Conservation (phyloP, 2,888 invertebrate species). For the Chironomus tentans region DNA sequence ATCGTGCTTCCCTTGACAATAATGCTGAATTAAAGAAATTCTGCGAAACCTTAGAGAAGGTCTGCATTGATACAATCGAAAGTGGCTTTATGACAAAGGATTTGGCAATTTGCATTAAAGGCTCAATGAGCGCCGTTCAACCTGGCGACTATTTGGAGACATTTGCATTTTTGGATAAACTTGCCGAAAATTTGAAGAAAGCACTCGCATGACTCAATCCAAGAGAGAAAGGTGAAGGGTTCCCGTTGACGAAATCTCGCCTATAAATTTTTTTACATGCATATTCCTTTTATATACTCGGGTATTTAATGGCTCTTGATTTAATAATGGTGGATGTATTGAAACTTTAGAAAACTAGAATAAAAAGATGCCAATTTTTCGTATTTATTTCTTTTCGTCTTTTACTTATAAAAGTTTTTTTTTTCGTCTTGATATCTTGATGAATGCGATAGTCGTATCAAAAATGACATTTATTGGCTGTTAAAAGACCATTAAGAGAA, state of each 20-base stretch:
- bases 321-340: not conserved
- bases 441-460: not conserved
- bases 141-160: conserved; percentile 89
- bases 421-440: not conserved
- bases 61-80: conserved; percentile 93
- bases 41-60: conserved; percentile 76
- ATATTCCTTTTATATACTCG: not conserved
- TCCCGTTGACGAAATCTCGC: conserved; percentile 1
- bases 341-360: not conserved
- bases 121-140: conserved; percentile 36
- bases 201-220: conserved; percentile 39
- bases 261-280: not conserved
- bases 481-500: conserved; percentile 25
- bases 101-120: conserved; percentile 91
- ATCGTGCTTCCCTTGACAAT: conserved; percentile 87
- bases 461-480: conserved; percentile 17
- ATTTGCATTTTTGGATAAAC: conserved; percentile 91
- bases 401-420: not conserved
- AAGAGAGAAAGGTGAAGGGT: not conserved
- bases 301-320: not conserved
- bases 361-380: not conserved
- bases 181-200: conserved; percentile 78
- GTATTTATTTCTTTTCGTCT: not conserved
- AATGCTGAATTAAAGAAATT: conserved; percentile 69
- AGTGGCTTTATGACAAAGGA: conserved; percentile 96